phyloP scores from a whole-genome alignment of 2,888 invertebrate species.

The Phalangium opilio region DNA sequence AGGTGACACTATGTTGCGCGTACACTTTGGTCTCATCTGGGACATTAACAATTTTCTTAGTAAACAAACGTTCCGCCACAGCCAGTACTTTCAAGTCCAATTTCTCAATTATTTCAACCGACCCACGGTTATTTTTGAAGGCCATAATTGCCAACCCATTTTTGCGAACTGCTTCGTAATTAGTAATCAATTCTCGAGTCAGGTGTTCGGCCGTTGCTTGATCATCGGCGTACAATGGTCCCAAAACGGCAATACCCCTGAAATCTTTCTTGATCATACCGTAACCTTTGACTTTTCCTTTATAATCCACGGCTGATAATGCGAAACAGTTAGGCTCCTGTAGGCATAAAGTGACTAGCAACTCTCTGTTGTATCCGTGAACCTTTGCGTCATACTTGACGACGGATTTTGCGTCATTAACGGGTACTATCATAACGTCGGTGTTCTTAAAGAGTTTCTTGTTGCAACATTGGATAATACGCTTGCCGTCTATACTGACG shows the following conservation, averaged over 20 bases:
- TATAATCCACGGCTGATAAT: conserved; percentile 2
- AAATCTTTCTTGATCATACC: conserved; percentile 11
- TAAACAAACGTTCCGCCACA: too few relatives aligned
- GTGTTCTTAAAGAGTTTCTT: too few relatives aligned
- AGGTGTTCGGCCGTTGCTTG: conserved; percentile 5
- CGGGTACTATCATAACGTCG: too few relatives aligned
- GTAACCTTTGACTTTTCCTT: conserved; percentile 7
- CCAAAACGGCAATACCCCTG: conserved; percentile 6
- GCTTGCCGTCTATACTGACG: not conserved
- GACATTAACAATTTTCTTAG: too few relatives aligned
- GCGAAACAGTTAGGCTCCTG: conserved; percentile 5
- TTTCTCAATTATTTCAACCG: conserved; percentile 13
- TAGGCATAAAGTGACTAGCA: conserved; percentile 2
- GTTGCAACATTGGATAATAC: too few relatives aligned
- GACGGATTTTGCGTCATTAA: not conserved
- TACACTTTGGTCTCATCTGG: too few relatives aligned
- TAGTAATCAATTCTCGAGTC: too few relatives aligned
- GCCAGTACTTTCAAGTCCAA: conserved; percentile 9
- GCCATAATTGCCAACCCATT: too few relatives aligned
- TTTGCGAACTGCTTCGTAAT: too few relatives aligned
- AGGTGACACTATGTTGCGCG: too few relatives aligned
- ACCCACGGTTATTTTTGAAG: conserved; percentile 10
- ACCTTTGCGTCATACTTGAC: conserved; percentile 8
- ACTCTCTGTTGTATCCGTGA: conserved; percentile 5
- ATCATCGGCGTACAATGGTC: conserved; percentile 12